Percentiles rank a stretch among this genome's conserved stretches.
phyloP scores from a whole-genome alignment of 2,113 vertebrate species.

The Aphelocoma coerulescens region DNA sequence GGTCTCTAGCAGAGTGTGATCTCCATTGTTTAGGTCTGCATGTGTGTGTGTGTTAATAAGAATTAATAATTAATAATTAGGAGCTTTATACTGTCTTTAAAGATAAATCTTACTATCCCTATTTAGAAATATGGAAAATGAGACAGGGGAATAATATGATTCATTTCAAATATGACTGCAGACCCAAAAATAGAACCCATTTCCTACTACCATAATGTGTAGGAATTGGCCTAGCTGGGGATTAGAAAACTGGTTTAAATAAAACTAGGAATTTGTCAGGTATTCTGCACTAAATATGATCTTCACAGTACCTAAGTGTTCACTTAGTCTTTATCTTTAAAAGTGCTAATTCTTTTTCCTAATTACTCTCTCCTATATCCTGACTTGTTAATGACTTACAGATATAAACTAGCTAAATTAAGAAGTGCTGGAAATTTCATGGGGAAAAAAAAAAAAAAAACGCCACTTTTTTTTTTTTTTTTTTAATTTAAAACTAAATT shows the following conservation, averaged over 20 bases:
- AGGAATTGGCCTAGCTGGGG: neutral
- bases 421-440: neutral
- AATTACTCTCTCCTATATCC: neutral
- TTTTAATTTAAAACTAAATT: neutral
- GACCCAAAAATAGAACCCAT: neutral
- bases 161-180: constrained; percentile 10
- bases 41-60: neutral
- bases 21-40: neutral
- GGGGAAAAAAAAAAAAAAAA: neutral
- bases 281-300: neutral
- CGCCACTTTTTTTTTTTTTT: neutral
- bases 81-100: neutral
- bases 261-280: neutral
- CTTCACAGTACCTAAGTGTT: neutral
- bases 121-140: constrained; percentile 2
- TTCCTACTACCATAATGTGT: neutral
- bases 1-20: neutral
- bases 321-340: neutral
- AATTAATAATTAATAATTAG: constrained; percentile 1
- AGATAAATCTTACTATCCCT: constrained; percentile 10
- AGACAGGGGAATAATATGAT: neutral
- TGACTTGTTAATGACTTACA: neutral
- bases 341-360: neutral
- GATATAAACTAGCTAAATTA: neutral
- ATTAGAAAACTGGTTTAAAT: constrained; percentile 20